Evolutionary conservation across 1,140 invertebrate genomes (phyloP).

Genomic region (Penaeus vannamei): DNA sequence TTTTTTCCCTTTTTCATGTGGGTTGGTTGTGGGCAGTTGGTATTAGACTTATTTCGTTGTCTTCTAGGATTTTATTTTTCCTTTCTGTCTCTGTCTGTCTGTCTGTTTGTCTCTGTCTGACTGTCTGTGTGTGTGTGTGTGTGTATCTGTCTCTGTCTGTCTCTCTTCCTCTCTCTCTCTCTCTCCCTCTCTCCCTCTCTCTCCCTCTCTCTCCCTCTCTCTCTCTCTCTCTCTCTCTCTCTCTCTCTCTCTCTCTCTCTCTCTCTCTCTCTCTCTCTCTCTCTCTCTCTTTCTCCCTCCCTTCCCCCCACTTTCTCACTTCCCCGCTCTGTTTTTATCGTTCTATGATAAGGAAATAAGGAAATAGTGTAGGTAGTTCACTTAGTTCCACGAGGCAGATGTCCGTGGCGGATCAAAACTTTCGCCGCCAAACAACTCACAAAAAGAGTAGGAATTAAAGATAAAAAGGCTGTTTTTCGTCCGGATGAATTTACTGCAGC

Average conservation of each 20-base stretch:
- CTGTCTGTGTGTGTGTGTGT: background rate
- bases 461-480: too few species aligned
- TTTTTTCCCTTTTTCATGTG: background rate
- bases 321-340: background rate
- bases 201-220: background rate
- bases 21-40: background rate
- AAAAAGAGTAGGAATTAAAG: too few species aligned
- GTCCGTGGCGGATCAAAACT: too few species aligned
- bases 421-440: too few species aligned
- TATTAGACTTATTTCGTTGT: background rate
- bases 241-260: too few species aligned
- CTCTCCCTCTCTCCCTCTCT: background rate
- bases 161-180: background rate
- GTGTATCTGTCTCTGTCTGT: background rate
- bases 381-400: background rate
- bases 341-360: background rate
- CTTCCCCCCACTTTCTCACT: slow-evolving; percentile 45
- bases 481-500: too few species aligned
- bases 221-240: background rate
- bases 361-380: background rate
- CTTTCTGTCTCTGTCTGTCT: background rate
- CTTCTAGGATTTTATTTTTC: background rate
- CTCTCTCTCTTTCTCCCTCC: slow-evolving; percentile 43
- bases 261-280: background rate
- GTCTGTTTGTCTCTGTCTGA: background rate